phyloP scores from a whole-genome alignment of 2,797 vertebrate species.

The Rhodeus uyekii region DNA sequence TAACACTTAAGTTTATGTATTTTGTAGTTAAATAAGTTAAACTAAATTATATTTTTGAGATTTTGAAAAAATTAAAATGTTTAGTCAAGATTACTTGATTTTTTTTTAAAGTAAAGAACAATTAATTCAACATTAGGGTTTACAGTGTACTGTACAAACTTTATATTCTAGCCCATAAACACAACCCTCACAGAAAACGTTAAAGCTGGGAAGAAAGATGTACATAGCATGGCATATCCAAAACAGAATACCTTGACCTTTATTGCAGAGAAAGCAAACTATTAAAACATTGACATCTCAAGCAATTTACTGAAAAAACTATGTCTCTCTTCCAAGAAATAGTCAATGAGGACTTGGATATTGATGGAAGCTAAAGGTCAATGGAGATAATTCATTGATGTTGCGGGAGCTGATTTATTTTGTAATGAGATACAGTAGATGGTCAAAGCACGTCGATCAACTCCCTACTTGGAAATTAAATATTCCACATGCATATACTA shows the following conservation, averaged over 20 bases:
- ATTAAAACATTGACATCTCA: constrained; percentile 23
- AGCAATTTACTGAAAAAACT: constrained; percentile 11
- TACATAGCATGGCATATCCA: background rate
- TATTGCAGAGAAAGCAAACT: constrained; percentile 10
- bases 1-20: too few relatives aligned
- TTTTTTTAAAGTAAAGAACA: too few relatives aligned
- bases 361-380: constrained; percentile 29
- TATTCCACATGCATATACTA: background rate
- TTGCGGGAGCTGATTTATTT: background rate
- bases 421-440: background rate
- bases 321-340: constrained; percentile 4
- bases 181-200: too few relatives aligned
- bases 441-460: background rate
- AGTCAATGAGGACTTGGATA: constrained; percentile 10
- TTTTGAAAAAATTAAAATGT: too few relatives aligned
- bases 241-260: constrained; percentile 15
- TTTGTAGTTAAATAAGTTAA: too few relatives aligned
- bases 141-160: too few relatives aligned
- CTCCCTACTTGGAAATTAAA: background rate
- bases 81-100: too few relatives aligned
- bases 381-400: constrained; percentile 1
- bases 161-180: too few relatives aligned
- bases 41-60: too few relatives aligned
- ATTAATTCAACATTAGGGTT: too few relatives aligned
- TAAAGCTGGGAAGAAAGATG: too few relatives aligned